Evolutionary conservation across 92 coral and sea anemone species (phyloP).

Genomic region (Desmophyllum pertusum): DNA sequence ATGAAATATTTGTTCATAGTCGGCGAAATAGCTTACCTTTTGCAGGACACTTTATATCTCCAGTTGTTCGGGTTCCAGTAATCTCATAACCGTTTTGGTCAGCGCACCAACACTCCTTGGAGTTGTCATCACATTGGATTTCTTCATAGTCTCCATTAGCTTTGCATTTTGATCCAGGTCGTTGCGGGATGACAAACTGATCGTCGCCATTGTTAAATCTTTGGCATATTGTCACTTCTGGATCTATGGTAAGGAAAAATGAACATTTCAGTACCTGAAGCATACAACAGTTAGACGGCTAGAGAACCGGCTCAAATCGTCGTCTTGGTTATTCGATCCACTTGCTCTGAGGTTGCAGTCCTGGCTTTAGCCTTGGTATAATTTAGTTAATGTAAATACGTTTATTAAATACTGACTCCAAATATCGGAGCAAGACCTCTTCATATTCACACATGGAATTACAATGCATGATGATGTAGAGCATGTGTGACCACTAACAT

Average conservation of each 20-base stretch:
- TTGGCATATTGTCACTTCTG: slow-evolving; percentile 68
- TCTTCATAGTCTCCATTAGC: slow-evolving; percentile 74
- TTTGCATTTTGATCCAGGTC: slow-evolving; percentile 79
- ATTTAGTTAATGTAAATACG: too few relatives aligned
- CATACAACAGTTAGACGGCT: too few relatives aligned
- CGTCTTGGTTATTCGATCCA: too few relatives aligned
- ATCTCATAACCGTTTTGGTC: slow-evolving; percentile 87
- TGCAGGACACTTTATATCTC: slow-evolving; percentile 67
- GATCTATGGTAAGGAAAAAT: slow-evolving; percentile 27
- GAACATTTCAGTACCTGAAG: too few relatives aligned
- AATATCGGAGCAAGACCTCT: too few relatives aligned
- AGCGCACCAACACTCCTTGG: slow-evolving; percentile 87
- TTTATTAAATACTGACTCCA: too few relatives aligned
- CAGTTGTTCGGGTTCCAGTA: slow-evolving; percentile 71
- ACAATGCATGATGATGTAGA: background rate
- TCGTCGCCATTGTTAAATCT: slow-evolving; percentile 72
- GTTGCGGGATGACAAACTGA: slow-evolving; percentile 57
- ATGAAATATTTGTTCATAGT: background rate
- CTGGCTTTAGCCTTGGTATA: too few relatives aligned
- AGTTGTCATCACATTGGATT: slow-evolving; percentile 79
- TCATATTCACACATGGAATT: too few relatives aligned
- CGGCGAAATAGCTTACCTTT: slow-evolving; percentile 40
- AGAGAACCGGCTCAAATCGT: too few relatives aligned
- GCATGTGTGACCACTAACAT: background rate
- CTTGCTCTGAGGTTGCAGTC: too few relatives aligned